A percentile compares a stretch with the other conserved stretches of the same genome.
Conservation (phyloP, 2,113 vertebrate species). For the Rhineura floridana region DNA sequence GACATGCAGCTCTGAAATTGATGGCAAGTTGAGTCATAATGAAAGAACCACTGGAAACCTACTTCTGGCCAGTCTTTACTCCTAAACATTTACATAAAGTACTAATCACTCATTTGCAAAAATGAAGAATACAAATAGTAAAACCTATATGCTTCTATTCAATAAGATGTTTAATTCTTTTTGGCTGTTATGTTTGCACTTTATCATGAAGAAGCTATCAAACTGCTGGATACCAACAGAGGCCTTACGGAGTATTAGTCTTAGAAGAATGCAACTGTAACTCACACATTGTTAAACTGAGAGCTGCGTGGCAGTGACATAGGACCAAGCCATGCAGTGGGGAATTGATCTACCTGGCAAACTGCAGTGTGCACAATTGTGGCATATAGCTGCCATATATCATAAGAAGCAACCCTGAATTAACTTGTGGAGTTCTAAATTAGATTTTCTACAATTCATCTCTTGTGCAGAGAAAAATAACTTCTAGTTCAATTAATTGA, state of each 20-base stretch:
- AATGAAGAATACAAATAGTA: conserved; percentile 24
- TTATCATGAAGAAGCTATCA: conserved; percentile 24
- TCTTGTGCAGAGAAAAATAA: not conserved
- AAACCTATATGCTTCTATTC: conserved; percentile 12
- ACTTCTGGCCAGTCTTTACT: not conserved
- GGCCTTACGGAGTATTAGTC: conserved; percentile 43
- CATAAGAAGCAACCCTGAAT: not conserved
- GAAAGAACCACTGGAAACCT: not conserved
- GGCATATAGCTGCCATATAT: not conserved
- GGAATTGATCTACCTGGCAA: not conserved
- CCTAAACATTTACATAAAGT: not conserved
- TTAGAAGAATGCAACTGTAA: conserved; percentile 31
- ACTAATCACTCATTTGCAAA: not conserved
- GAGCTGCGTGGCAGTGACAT: not conserved
- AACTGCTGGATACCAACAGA: conserved; percentile 28
- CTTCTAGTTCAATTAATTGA: not conserved
- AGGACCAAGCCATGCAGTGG: not conserved
- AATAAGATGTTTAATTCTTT: not conserved
- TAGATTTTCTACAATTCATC: not conserved
- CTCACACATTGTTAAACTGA: not conserved
- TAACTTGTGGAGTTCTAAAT: not conserved
- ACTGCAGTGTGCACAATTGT: no score
- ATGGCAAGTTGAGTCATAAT: not conserved
- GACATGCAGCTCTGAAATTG: not conserved
- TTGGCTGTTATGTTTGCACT: not conserved